Base-by-base conservation (phyloP, 2,113 vertebrate species). In the Saguinus midas region DNA sequence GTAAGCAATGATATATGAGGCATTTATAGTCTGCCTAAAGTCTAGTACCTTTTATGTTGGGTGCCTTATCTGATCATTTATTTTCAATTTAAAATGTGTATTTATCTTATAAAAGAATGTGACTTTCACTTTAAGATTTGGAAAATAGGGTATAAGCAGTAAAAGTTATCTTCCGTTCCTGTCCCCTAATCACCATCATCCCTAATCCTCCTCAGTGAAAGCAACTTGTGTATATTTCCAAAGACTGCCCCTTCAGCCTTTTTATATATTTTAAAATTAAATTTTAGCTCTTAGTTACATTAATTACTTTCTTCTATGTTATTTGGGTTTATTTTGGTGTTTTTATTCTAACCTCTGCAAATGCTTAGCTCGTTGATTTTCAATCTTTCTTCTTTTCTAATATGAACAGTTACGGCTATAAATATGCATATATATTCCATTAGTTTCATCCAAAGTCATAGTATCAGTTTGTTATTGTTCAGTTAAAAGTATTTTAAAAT, bases 221-320 rank as follows among this genome's bases (percentile, higher is more conserved):
- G 14, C 20, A 37, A 9, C 0, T n/a, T 45, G 21, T 66, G 35
- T 5, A 27, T 10, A 72, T 5, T 64, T 92, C 45, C 55, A 66
- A 6, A 64, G 43, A 35, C 37, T 3, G 5, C 16, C 85, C 68
- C 43, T 32, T 58, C 21, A 12, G 40, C 40, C 52, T 79, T 91
- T 17, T 96, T 52, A 66, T 50, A 61, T 68, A 45, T 70, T 87
- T 95, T 88, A 16, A 95, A 93, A 68, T 93, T 93, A 88, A 88
- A 81, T 64, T 84, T 93, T 75, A 92, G 57, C 87, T 90, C 73
- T 92, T 73, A 78, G 40, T 50, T 94, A 88, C 27, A 91, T 92
- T 87, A 61, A 78, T 84, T 58, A 0, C 79, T 90, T 91, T 5
- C 35, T 5, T 90, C 21, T 80, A 80, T 91, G n/a, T 58, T 70